Evolutionary conservation across 92 coral and sea anemone species (phyloP), one percentile per base, ranked within the genome.

Genomic region (Ricordea florida): DNA sequence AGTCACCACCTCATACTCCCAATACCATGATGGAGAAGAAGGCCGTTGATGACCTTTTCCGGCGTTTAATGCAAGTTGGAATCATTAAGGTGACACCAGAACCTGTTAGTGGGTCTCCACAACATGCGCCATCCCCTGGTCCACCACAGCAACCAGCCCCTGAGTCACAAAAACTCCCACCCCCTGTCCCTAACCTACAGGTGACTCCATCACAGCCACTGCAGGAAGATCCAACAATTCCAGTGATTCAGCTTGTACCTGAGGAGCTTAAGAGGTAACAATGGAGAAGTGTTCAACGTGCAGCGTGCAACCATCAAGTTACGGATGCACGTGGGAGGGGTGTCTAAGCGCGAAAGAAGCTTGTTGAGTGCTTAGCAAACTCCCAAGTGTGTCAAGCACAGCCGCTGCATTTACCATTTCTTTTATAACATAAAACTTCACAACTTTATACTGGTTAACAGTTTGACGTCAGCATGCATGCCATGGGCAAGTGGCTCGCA

Each of bases 21-120:
- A 88, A 88, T 87, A 84, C 91, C 43, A 76, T 87, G 79, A 83
- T 94, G 88, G 96, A 94, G 50, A 94, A 94, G 74, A 84, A 72
- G 43, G 73, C 92, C 0, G 98, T 94, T 2, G 97, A 94, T 48
- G 98, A 94, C 52, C 79, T 94, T 42, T 94, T 94, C 69, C 81
- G 77, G 26, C 88, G 84, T 48, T 66, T 94, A 29, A 83, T 91
- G 69, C 85, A 80, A 33, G 85, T 71, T 10, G 97, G 98, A 15
- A 85, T 94, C 29, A 94, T 94, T 20, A 92, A 90, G 66, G 97
- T 88, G 40, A 79, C 87, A 24, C 92, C 92, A 41, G 92, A 94
- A 71, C 81, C 82, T 43, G 74, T 58, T 23, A 35, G 31, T 11
- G 86, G 74, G 16, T 66, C 97, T 9, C 96, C 92, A 25, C 81